phyloP scores from a whole-genome alignment of 2,113 vertebrate genomes.

The Salvator merianae region DNA sequence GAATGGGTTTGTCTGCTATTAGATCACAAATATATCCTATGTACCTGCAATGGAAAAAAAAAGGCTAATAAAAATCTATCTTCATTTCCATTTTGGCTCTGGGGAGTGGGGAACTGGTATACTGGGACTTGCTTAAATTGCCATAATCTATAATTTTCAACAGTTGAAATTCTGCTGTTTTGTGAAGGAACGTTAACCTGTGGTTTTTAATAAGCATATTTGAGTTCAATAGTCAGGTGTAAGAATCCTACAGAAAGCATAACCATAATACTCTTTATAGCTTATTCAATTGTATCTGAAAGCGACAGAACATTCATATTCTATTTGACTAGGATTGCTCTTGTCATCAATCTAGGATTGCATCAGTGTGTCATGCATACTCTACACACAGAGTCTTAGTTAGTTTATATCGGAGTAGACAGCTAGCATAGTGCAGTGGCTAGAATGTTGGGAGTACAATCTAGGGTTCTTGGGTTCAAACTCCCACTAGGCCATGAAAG shows the following conservation, averaged over 20 bases:
- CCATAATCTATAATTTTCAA: neutral
- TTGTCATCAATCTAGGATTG: neutral
- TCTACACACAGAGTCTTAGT: too few relatives aligned
- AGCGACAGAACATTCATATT: neutral
- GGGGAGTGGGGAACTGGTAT: too few relatives aligned
- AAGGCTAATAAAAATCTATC: neutral
- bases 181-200: neutral
- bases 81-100: neutral
- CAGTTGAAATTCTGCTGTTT: neutral
- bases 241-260: neutral
- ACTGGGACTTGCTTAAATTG: rapidly evolving
- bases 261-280: neutral
- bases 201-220: neutral
- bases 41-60: conserved; percentile 79
- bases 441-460: too few relatives aligned
- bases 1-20: conserved; percentile 90
- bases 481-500: too few relatives aligned
- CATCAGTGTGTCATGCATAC: neutral
- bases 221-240: neutral
- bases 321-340: neutral
- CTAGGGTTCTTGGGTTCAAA: too few relatives aligned
- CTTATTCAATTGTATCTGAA: neutral
- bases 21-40: conserved; percentile 96
- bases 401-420: too few relatives aligned
- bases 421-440: too few relatives aligned